A percentile compares a stretch with the other conserved stretches of the same genome.
phyloP scores from a whole-genome alignment of 2,888 invertebrate species.

The Ichneumoninae sp. region DNA sequence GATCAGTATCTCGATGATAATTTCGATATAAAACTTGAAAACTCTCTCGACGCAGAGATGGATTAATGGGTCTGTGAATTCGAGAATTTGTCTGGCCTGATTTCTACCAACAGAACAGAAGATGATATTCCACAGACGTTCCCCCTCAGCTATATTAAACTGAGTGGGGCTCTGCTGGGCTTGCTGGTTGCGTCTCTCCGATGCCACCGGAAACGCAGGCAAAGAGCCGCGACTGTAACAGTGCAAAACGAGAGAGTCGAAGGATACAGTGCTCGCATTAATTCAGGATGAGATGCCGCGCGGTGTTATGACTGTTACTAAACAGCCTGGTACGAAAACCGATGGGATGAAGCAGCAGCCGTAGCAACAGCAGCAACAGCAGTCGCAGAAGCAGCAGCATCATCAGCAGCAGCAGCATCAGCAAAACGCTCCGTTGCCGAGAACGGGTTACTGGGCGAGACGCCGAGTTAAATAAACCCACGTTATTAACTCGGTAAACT shows the following conservation, averaged over 20 bases:
- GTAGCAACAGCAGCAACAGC: conserved; percentile 23
- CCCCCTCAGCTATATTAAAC: conserved; percentile 63
- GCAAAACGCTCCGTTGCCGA: conserved; percentile 12
- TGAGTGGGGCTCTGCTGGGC: conserved; percentile 7
- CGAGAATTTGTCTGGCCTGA: conserved; percentile 42
- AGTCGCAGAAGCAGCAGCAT: conserved; percentile 22
- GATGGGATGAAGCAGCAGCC: conserved; percentile 54
- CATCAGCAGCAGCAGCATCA: conserved; percentile 23
- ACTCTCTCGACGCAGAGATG: not conserved
- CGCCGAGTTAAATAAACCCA: conserved; percentile 78
- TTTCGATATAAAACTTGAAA: not conserved
- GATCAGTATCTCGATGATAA: not conserved
- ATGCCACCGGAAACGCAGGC: conserved; percentile 33
- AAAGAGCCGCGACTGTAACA: conserved; percentile 55
- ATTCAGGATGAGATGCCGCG: conserved; percentile 64
- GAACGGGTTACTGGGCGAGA: conserved; percentile 75
- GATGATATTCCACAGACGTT: conserved; percentile 70
- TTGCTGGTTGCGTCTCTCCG: conserved; percentile 19
- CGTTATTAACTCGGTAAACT: conserved; percentile 81
- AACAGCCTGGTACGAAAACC: conserved; percentile 52
- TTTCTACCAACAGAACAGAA: conserved; percentile 37
- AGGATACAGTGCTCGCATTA: conserved; percentile 62
- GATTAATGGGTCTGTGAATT: conserved; percentile 18
- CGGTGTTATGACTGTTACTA: conserved; percentile 64
- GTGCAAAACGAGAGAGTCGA: conserved; percentile 56